Evolutionary conservation across 2,888 invertebrate species (phyloP).

Genomic region (Ophioninae sp.): DNA sequence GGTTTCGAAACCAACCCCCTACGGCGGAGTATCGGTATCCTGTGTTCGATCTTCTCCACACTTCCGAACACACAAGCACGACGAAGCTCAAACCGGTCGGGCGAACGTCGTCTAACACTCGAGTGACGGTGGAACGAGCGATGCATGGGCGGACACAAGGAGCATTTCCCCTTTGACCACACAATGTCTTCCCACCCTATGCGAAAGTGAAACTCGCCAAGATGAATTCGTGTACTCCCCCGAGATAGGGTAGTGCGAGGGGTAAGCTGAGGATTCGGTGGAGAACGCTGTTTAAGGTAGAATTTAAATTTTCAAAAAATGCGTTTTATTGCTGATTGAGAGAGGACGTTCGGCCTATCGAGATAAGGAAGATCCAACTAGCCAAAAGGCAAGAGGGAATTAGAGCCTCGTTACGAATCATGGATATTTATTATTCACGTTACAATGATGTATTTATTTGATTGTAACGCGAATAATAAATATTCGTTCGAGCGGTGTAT

Average conservation of each 20-base stretch:
- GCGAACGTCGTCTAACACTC: slow-evolving; percentile 2
- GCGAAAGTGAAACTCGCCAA: not conserved
- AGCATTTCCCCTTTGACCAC: slow-evolving; percentile 8
- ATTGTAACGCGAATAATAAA: too few species aligned
- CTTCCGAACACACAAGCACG: not conserved
- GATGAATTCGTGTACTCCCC: not conserved
- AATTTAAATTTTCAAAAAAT: not conserved
- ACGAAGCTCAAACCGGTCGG: slow-evolving; percentile 6
- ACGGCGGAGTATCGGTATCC: slow-evolving; percentile 47
- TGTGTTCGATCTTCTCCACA: slow-evolving; percentile 32
- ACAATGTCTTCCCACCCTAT: slow-evolving; percentile 27
- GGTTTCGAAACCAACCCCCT: slow-evolving; percentile 46
- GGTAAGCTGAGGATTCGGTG: not conserved
- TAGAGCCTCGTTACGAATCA: not conserved
- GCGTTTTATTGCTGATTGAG: not conserved
- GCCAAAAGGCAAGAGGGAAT: not conserved
- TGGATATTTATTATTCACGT: not conserved
- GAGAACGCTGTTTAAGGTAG: not conserved
- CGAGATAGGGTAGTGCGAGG: not conserved
- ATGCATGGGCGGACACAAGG: slow-evolving; percentile 30
- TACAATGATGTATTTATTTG: not conserved
- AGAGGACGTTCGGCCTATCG: not conserved
- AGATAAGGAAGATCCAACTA: not conserved
- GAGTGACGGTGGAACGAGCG: slow-evolving; percentile 30
- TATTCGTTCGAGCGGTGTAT: too few species aligned